These are phyloP conservation scores for Clarias batrachus DNA, from an alignment of 2,113 vertebrate genomes.

Conservation along the genomic window DNA sequence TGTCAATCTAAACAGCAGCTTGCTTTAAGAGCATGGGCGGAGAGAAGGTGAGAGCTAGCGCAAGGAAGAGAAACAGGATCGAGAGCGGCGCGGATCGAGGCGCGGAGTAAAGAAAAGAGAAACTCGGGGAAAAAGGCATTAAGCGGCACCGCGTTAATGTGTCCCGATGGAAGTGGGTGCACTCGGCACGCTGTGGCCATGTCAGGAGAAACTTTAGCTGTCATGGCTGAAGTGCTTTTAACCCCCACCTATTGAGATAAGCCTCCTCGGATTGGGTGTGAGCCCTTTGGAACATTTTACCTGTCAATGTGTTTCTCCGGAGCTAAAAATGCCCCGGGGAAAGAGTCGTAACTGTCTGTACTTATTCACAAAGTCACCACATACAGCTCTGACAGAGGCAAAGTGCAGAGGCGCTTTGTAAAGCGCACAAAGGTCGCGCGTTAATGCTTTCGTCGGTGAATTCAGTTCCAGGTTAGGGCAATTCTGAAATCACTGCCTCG, in stretches of 20 bases:
- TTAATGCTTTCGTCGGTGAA: slow-evolving; percentile 25
- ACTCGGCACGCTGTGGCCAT: neutral
- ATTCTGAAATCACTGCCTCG: slow-evolving; percentile 10
- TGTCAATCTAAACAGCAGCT: slow-evolving; percentile 50
- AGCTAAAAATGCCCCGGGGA: slow-evolving; percentile 55
- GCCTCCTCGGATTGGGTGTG: neutral
- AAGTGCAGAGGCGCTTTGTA: slow-evolving; percentile 51
- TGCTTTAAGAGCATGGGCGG: slow-evolving; percentile 34
- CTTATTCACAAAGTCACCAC: slow-evolving; percentile 60
- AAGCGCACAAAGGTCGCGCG: slow-evolving; percentile 17
- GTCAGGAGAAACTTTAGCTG: slow-evolving; percentile 34
- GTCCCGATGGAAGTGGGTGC: slow-evolving; percentile 6
- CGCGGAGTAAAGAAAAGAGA: neutral
- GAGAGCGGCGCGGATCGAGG: neutral
- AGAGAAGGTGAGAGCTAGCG: neutral
- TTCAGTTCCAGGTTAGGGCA: slow-evolving; percentile 5
- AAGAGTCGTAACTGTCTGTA: slow-evolving; percentile 53
- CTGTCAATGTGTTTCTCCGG: slow-evolving; percentile 48
- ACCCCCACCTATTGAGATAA: neutral
- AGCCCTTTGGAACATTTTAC: slow-evolving; percentile 6
- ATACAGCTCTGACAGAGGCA: slow-evolving; percentile 48
- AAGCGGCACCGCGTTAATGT: slow-evolving; percentile 38
- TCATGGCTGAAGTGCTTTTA: slow-evolving; percentile 33
- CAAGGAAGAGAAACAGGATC: neutral
- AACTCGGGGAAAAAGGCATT: slow-evolving; percentile 24